Base-by-base conservation (phyloP, 2,888 invertebrate species). In the Brenthis daphne region DNA sequence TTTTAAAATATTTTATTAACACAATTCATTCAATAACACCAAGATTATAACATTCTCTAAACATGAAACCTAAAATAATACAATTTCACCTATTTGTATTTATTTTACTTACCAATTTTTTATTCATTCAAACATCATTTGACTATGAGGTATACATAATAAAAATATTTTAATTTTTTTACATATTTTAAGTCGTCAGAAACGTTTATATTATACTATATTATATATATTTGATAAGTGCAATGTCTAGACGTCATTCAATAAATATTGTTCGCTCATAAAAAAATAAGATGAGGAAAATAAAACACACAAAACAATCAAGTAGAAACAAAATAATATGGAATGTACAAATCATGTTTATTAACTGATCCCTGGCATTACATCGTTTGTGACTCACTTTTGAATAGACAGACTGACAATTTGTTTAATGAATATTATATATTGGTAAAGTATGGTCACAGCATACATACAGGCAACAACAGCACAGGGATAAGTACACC, bases 341-440 rank as follows among this genome's bases (percentile, higher is more conserved):
- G 95, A 96, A 95, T 95, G 95, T 95, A 95, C 95, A 95, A 95
- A 95, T 95, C 94, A 94, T 95, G 94, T 94, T 94, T 94, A 91
- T 94, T 94, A 90, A 93, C 94, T 93, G 94, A 94, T 94, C 94
- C 94, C 94, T 94, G 94, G 92, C 92, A 91, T 89, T 91, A 93
- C 91, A 92, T 88, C 84, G 83, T 88, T 89, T 87, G 87, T 86
- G 91, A 90, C 90, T 86, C 81, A 83, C 86, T 84, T 81, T 80
- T 73, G 80, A 82, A 83, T 78, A 82, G 61, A 63, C 61, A 63
- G 53, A 63, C 61, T 53, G 37, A 53, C 51, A 63, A 63, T 63
- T 63, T 63, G 37, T 53, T 63, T 50, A 48, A 1, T 48, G 20
- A 48, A 58, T 13, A 24, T 60, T 48, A 60, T 60, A 50, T 60